Conservation (phyloP, 2,888 invertebrate genomes). For the Lithophane socia region DNA sequence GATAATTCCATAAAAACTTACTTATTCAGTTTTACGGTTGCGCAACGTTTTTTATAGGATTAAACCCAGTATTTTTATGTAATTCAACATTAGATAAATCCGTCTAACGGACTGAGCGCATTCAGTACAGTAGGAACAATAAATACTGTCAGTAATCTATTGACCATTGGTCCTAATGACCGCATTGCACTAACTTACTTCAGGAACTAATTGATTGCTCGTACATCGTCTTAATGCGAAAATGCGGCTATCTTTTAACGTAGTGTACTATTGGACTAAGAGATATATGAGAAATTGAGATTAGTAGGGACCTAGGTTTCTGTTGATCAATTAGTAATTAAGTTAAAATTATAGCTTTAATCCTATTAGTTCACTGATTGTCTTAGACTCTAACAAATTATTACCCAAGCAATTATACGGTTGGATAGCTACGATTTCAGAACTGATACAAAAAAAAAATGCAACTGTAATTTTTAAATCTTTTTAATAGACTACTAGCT, state of each 20-base stretch:
- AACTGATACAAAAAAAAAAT: too few species aligned
- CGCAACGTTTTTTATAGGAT: background rate
- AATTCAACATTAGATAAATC: slow-evolving; percentile 2
- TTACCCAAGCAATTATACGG: background rate
- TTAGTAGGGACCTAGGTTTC: background rate
- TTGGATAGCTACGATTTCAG: too few species aligned
- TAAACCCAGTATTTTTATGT: background rate
- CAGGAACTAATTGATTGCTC: slow-evolving; percentile 25
- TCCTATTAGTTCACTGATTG: background rate
- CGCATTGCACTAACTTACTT: slow-evolving; percentile 11
- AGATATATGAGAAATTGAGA: background rate
- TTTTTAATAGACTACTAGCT: too few species aligned
- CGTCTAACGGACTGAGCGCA: background rate
- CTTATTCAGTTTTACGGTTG: too few species aligned
- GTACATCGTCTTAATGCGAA: slow-evolving; percentile 3
- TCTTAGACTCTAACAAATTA: accelerated
- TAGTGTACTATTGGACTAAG: background rate
- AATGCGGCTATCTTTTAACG: background rate
- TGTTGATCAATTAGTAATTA: background rate
- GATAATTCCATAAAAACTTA: background rate
- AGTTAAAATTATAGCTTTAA: background rate
- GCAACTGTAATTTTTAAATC: too few species aligned
- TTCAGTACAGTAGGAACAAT: slow-evolving; percentile 12
- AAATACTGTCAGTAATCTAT: slow-evolving; percentile 35
- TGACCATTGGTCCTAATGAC: slow-evolving; percentile 23